Evolutionary conservation across 2,113 vertebrate genomes (phyloP), one percentile per base, ranked within the genome.

Genomic region (Desmodus rotundus): DNA sequence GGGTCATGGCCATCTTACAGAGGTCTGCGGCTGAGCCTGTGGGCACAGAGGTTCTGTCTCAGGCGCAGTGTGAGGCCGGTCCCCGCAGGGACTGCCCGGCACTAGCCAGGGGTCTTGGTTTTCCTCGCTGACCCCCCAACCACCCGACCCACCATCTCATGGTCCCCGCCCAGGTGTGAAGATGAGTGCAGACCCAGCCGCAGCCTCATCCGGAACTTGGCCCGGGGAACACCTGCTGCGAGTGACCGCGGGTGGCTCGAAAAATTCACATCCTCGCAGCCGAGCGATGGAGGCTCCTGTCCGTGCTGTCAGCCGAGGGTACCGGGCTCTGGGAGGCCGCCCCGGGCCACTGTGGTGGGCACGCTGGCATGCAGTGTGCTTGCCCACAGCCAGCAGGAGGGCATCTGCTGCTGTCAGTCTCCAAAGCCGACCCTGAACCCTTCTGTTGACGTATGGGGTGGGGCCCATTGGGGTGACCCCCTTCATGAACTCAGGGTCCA

Each of bases 1-100:
- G 97, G 98, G 99, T 99, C 99, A 99, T 99, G 92, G 99, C 99
- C 98, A 99, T 98, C 98, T 99, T 99, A 97, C 99, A 99, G 96
- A 99, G 99, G 97, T 99, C 99, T 15, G 99, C 99, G 12, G 99
- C 99, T 26, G 99, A 99, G 56, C 99, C 99, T 99, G 56, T 0
- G 5, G 95, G 92, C 70, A 95, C 91, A 94, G 31, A 6, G 68
- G 36, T 6, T 52, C 76, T 22, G 43, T 0, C 74, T 95, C 89
- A 63, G 16, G 45, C 73, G n/a, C 43, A 2, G 63, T 0, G 26
- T 61, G 38, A 7, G 68, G 47, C 16, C 24, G 15, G 47, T 22
- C 45, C 58, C 41, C 2, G 0, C 16, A 5, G 3, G 7, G 19
- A 20, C 24, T 0, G 0, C 20, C 7, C 0, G 2, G 56, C 74